Evolutionary conservation across 53 echinoderm and acorn worm genomes (phyloP), one percentile per base, ranked within the genome.

Genomic region (Luidia sarsii): DNA sequence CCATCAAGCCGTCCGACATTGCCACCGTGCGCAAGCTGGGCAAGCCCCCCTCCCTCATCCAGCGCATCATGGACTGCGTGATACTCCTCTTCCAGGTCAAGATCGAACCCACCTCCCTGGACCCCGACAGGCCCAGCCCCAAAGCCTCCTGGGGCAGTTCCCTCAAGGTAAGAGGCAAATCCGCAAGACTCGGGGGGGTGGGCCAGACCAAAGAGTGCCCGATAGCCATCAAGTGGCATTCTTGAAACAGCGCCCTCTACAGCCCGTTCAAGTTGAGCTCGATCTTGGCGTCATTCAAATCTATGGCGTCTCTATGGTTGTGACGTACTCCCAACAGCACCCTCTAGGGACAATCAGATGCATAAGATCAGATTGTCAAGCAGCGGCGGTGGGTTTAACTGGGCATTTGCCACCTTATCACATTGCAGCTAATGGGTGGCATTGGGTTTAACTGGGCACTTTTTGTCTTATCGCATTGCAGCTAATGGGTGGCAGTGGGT

Each of bases 401-500:
- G 36, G 39, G 48, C 39, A 64, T 22, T 30, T 27, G 23, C 18
- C 28, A 15, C 25, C 38, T 80, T 65, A 19, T 71, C 29, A 21
- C 37, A 28, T 30, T 52, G 60, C 90, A 99, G 99, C 55, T 97
- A 82, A 99, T 99, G 99, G 99, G 99, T 55, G 87, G 94, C 3
- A 33, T 84, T 48, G 99, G 34, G 33, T 28, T 41, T 23, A 50
- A 60, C 21, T 79, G 36, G 39, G 48, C 39, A 64, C 33, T 30
- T 27, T 31, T n/a, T 22, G 22, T 37, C 38, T 80, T 65, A 19
- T 71, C 29, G 4, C 37, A 28, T 30, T 52, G 60, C 90, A 99
- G 99, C 55, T 97, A 82, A 99, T 99, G 99, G 99, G 99, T 55
- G 87, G 94, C 3, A 33, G 86, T 48, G 99, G 97, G n/a, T 99